Evolutionary conservation across 2,888 invertebrate species (phyloP), one percentile per base, ranked within the genome.

Genomic region (Epinotia demarniana): DNA sequence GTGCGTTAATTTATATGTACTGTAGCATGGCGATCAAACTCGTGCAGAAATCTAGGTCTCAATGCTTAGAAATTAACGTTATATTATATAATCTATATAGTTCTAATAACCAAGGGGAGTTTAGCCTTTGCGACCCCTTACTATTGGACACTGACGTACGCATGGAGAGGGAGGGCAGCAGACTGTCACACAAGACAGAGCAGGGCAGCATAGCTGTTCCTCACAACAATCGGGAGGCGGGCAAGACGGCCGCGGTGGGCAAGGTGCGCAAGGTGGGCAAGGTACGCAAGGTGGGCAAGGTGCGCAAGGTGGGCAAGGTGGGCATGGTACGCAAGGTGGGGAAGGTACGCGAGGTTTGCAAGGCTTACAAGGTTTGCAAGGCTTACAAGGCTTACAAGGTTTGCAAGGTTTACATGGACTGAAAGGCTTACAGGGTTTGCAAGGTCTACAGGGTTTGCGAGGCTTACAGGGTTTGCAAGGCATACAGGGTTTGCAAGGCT

Each of bases 61-160:
- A n/a, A 8, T n/a, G 53, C 53, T 53, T 53, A 46, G 46, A 13
- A 8, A 53, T 39, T 39, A 39, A 39, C 9, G 8, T 39, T 39
- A n/a, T 8, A 53, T 53, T 2, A n/a, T 4, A 8, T n/a, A n/a
- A n/a, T n/a, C 33, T 33, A 61, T 33, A 33, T 16, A 61, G n/a
- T 33, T 6, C 16, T n/a, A 16, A n/a, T 11, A 43, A n/a, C 62
- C 62, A 39, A 43, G 39, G 18, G 4, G 9, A 12, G 0, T n/a
- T 62, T 12, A 62, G 12, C 83, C 86, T 57, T 79, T 89, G 16
- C 87, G 87, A 27, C 90, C 88, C 27, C 39, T 62, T 39, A 43
- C 62, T 18, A 90, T 83, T 3, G 89, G 88, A 77, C 93, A 92
- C 3, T 86, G 89, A 16, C 87, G 84, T 53, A 90, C 68, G 69